These are phyloP conservation scores for Drosophila parthenogenetica DNA, from an alignment of 2,888 invertebrate genomes.

Conservation along the genomic window DNA sequence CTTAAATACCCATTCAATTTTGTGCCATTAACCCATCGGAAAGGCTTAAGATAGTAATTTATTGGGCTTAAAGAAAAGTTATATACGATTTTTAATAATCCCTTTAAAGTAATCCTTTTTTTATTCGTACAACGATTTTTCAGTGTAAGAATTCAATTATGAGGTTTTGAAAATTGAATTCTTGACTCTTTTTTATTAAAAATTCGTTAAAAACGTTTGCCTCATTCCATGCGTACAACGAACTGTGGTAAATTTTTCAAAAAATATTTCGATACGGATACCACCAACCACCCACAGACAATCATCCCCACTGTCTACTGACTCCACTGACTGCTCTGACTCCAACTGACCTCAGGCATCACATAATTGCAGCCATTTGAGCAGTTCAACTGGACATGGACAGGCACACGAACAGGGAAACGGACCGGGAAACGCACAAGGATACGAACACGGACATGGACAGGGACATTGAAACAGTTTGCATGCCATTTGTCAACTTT, in stretches of 20 bases:
- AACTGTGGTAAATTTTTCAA: conserved; percentile 7
- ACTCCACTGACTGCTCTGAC: conserved; percentile 4
- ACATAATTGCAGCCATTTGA: conserved; percentile 59
- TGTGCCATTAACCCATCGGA: no score
- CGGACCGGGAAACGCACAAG: conserved; percentile 22
- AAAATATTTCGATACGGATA: conserved; percentile 10
- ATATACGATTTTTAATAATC: no score
- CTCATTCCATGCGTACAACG: conserved; percentile 19
- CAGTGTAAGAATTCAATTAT: background rate
- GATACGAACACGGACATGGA: conserved; percentile 27
- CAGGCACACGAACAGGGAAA: conserved; percentile 28
- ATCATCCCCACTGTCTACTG: background rate
- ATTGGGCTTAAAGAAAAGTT: no score
- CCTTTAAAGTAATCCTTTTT: no score
- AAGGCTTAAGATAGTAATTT: no score
- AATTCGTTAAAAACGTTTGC: conserved; percentile 1
- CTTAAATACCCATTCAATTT: background rate
- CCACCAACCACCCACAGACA: conserved; percentile 8
- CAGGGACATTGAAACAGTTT: conserved; percentile 39
- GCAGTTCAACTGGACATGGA: conserved; percentile 47
- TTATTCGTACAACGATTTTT: no score
- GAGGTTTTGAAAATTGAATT: conserved; percentile 27
- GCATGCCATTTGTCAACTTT: conserved; percentile 61
- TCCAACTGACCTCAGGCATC: conserved; percentile 28
- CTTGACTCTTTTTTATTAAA: conserved; percentile 18